Evolutionary conservation across 2,797 vertebrate species (phyloP).

Genomic region (Mus minutoides): DNA sequence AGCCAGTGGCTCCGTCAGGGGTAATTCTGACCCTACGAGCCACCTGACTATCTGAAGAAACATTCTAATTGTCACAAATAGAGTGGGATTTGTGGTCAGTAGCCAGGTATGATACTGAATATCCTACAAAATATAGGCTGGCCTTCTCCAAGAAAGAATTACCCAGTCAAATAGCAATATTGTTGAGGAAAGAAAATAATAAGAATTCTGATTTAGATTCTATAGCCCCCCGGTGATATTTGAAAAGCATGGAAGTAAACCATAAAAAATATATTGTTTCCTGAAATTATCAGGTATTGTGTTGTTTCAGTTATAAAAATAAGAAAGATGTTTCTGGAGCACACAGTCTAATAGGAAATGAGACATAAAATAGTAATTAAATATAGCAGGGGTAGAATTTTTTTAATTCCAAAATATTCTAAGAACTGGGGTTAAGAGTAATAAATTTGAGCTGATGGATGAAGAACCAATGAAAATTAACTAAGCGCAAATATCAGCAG

Average conservation of each 20-base stretch:
- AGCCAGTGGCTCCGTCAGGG: background rate
- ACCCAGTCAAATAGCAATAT: background rate
- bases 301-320: background rate
- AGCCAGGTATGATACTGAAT: no score
- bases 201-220: background rate
- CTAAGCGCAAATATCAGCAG: background rate
- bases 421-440: background rate
- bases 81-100: background rate
- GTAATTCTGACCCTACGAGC: background rate
- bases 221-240: background rate
- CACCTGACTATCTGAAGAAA: background rate
- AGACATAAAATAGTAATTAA: background rate
- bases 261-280: background rate
- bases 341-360: background rate
- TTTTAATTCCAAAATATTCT: background rate
- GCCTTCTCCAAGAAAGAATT: background rate
- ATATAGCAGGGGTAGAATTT: accelerated
- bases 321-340: background rate
- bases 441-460: no score
- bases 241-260: background rate
- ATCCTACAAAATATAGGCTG: background rate
- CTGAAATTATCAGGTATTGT: background rate
- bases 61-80: background rate
- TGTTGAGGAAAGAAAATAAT: background rate
- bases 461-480: background rate